A percentile compares a stretch with the other conserved stretches of the same genome.
Evolutionary conservation across 2,113 vertebrate species (phyloP).

Genomic region (Neodon shergylaensis): DNA sequence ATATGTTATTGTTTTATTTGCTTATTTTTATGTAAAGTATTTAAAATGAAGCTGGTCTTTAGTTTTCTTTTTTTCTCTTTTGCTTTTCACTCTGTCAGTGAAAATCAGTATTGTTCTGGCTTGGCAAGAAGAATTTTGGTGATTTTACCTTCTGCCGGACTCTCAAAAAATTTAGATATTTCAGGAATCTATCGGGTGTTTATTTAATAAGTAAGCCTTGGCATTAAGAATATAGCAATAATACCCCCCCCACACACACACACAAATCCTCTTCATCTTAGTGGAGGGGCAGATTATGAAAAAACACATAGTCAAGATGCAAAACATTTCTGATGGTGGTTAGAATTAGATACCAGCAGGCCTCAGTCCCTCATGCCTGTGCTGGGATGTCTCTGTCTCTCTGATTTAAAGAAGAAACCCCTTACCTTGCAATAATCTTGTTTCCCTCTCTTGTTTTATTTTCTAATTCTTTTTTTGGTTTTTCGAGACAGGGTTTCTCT

Average conservation of each 20-base stretch:
- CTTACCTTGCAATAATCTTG: too few species aligned
- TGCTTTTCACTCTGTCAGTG: constrained; percentile 16
- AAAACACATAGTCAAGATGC: background rate
- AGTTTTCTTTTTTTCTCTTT: background rate
- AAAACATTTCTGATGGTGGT: background rate
- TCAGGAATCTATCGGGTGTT: constrained; percentile 8
- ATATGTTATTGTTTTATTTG: background rate
- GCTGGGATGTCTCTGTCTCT: too few species aligned
- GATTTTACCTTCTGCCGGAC: background rate
- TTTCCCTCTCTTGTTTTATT: too few species aligned
- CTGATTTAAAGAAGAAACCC: too few species aligned
- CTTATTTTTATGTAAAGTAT: constrained; percentile 33
- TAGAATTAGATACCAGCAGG: too few species aligned
- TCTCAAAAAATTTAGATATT: constrained; percentile 31
- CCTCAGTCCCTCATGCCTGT: too few species aligned
- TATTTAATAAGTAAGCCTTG: background rate
- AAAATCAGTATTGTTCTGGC: background rate
- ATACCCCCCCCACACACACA: background rate
- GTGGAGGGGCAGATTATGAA: background rate
- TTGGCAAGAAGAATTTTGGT: constrained; percentile 12
- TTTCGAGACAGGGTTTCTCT: too few species aligned
- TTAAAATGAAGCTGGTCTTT: background rate
- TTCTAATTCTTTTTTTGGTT: too few species aligned
- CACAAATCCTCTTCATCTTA: background rate
- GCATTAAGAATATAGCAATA: background rate